phyloP scores from a whole-genome alignment of 2,113 vertebrate species.

The Gobius niger region DNA sequence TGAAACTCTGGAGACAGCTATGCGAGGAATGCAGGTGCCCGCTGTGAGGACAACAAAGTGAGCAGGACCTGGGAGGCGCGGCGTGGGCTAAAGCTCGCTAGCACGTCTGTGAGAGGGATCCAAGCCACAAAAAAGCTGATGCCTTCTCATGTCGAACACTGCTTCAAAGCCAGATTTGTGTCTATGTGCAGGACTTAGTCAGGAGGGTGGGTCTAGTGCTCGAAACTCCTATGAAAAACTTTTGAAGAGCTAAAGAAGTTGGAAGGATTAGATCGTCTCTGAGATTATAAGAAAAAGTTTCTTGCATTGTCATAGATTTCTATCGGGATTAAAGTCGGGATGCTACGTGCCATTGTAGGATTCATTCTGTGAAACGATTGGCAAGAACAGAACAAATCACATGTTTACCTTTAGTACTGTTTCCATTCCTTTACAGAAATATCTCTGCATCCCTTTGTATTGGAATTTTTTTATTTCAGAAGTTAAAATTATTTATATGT shows the following conservation, averaged over 20 bases:
- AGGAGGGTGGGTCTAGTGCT: neutral
- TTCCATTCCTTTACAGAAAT: too few relatives aligned
- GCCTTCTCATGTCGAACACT: conserved; percentile 42
- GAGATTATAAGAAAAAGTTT: neutral
- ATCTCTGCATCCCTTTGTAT: too few relatives aligned
- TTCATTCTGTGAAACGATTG: too few relatives aligned
- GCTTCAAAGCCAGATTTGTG: conserved; percentile 38
- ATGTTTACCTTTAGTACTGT: too few relatives aligned
- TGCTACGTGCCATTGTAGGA: too few relatives aligned
- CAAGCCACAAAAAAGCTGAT: conserved; percentile 30
- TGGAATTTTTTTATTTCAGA: too few relatives aligned
- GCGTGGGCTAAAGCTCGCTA: conserved; percentile 36
- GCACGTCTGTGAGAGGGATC: conserved; percentile 50
- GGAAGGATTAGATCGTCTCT: neutral
- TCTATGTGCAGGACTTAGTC: neutral
- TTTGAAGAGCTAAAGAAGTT: neutral
- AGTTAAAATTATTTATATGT: too few relatives aligned
- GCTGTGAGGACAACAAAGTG: conserved; percentile 73
- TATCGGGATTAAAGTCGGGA: too few relatives aligned
- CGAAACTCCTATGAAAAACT: neutral
- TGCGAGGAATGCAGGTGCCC: conserved; percentile 75
- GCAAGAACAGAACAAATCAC: too few relatives aligned
- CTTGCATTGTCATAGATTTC: neutral
- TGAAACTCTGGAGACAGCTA: conserved; percentile 69
- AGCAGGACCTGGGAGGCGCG: conserved; percentile 58